phyloP scores from a whole-genome alignment of 2,113 vertebrate genomes.

The Poicephalus meyeri region DNA sequence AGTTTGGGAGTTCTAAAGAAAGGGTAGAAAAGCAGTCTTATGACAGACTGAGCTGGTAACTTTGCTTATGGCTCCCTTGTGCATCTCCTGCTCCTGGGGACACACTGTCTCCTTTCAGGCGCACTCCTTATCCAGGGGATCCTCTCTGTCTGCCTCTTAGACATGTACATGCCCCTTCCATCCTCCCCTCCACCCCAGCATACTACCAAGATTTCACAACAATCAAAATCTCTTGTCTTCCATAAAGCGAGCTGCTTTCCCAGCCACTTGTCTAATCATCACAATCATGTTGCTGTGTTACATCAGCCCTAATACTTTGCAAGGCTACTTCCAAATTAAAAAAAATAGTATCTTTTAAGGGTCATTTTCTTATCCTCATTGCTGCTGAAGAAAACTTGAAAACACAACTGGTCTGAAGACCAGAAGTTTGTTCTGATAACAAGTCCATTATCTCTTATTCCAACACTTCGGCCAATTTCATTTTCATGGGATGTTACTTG shows the following conservation, averaged over 20 bases:
- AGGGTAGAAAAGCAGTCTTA: not conserved
- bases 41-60: not conserved
- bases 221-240: not conserved
- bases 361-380: not conserved
- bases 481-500: not conserved
- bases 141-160: not conserved
- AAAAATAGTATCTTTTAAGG: not conserved
- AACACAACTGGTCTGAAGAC: not conserved
- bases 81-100: not conserved
- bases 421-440: not conserved
- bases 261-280: not conserved
- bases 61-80: not conserved
- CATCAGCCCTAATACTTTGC: not conserved
- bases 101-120: not conserved
- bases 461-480: not conserved
- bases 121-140: not conserved
- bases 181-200: not conserved
- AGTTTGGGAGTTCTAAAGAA: too few relatives aligned
- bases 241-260: not conserved
- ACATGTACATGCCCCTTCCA: fast-evolving
- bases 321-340: not conserved
- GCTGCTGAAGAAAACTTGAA: not conserved
- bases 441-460: not conserved
- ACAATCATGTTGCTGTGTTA: fast-evolving
- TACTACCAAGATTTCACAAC: not conserved